phyloP scores from a whole-genome alignment of 1,140 invertebrate species.

The Drosophila erecta region DNA sequence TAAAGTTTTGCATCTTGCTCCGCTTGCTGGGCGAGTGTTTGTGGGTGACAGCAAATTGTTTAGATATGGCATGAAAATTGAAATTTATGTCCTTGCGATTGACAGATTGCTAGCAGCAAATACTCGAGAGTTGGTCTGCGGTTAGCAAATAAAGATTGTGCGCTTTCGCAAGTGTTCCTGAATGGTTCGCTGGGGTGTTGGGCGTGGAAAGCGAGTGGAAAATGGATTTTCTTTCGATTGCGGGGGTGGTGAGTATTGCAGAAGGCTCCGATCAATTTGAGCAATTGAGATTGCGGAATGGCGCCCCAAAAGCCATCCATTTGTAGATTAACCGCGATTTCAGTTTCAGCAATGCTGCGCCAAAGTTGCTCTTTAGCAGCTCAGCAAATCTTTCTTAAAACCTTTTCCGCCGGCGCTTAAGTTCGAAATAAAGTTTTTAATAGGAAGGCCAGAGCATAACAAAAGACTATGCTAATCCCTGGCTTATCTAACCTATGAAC shows the following conservation, averaged over 20 bases:
- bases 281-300: conserved; percentile 20
- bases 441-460: conserved; percentile 2
- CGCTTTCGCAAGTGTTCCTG: conserved; percentile 15
- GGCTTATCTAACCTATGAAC: conserved; percentile 46
- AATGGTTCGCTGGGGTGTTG: conserved; percentile 28
- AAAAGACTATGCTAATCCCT: conserved; percentile 48
- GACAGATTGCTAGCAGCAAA: conserved; percentile 66
- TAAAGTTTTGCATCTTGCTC: conserved; percentile 67
- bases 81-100: conserved; percentile 75
- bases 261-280: conserved; percentile 7
- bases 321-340: conserved; percentile 19
- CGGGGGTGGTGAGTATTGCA: background rate
- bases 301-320: conserved; percentile 2
- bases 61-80: conserved; percentile 80
- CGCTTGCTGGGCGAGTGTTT: conserved; percentile 19
- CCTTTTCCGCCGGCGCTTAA: conserved; percentile 1
- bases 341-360: background rate
- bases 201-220: conserved; percentile 22
- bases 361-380: background rate
- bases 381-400: background rate
- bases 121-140: conserved; percentile 37
- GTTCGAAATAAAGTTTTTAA: conserved; percentile 20
- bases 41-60: conserved; percentile 69
- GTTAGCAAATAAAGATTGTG: conserved; percentile 55
- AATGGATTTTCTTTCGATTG: conserved; percentile 26